phyloP scores from a whole-genome alignment of 2,797 vertebrate genomes.

The Spondyliosoma cantharus region DNA sequence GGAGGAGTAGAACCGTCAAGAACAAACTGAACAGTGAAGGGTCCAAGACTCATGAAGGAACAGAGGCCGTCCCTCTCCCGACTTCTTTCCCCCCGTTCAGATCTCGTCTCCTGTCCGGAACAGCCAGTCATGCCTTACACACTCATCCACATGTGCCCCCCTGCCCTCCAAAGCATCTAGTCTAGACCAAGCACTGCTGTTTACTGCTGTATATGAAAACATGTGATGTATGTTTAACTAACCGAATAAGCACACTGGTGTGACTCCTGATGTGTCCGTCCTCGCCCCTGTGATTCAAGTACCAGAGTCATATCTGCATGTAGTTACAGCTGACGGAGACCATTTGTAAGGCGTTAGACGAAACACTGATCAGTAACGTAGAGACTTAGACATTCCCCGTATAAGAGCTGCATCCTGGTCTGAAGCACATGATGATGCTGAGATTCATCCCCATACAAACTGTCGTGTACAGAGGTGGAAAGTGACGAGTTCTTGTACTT shows the following conservation, averaged over 20 bases:
- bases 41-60: constrained; percentile 21
- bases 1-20: constrained; percentile 20
- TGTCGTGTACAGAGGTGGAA: constrained; percentile 47
- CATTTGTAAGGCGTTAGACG: constrained; percentile 33
- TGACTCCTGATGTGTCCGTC: constrained; percentile 51
- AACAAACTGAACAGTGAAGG: constrained; percentile 6
- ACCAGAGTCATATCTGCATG: constrained; percentile 57
- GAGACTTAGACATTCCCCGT: constrained; percentile 59
- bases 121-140: constrained; percentile 81
- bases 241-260: constrained; percentile 70
- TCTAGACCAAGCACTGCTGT: constrained; percentile 71
- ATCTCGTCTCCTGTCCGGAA: constrained; percentile 48
- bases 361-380: constrained; percentile 41
- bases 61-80: constrained; percentile 20
- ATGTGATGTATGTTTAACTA: constrained; percentile 48
- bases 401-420: constrained; percentile 43
- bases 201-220: constrained; percentile 58
- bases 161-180: constrained; percentile 47
- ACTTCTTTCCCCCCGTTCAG: constrained; percentile 38
- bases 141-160: constrained; percentile 52
- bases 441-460: constrained; percentile 31
- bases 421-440: constrained; percentile 50
- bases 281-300: constrained; percentile 50
- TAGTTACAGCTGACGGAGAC: constrained; percentile 46
- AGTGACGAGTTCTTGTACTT: constrained; percentile 24